Percentiles rank a stretch among this genome's conserved stretches.
These are phyloP conservation scores for Genyomyrus donnyi DNA, from an alignment of 2,113 vertebrate genomes.

Conservation along the genomic window DNA sequence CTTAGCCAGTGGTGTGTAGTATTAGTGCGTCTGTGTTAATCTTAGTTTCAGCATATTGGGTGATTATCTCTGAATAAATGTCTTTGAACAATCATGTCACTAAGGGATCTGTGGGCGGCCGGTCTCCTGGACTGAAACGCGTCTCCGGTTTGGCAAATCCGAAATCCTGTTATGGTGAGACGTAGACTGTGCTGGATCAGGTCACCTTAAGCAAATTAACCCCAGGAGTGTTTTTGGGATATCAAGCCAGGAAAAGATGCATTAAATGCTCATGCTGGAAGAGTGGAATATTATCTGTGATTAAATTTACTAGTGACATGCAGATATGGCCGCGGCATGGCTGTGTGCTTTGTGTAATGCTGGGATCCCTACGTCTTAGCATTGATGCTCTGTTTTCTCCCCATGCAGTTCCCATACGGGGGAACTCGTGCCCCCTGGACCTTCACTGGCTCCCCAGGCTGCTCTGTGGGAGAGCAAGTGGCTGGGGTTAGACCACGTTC, in stretches of 20 bases:
- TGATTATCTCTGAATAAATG: neutral
- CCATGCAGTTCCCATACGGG: neutral
- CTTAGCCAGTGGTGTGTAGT: too few species aligned
- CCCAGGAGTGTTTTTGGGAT: neutral
- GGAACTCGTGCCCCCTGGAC: neutral
- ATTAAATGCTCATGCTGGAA: neutral
- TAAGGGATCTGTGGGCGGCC: neutral
- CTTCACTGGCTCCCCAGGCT: neutral
- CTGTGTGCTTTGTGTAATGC: too few species aligned
- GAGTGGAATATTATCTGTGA: neutral
- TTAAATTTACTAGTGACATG: neutral
- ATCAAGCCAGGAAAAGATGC: neutral
- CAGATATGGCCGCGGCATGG: neutral
- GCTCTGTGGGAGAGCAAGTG: neutral
- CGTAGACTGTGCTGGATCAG: neutral
- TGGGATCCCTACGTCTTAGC: too few species aligned
- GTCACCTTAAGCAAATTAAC: neutral
- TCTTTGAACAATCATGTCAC: neutral
- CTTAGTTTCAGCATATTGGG: neutral
- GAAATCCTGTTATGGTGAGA: neutral
- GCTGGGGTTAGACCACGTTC: neutral
- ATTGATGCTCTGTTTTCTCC: neutral
- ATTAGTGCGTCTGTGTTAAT: neutral
- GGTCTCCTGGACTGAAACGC: neutral
- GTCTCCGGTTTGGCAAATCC: neutral